Conservation (phyloP, 92 coral and sea anemone genomes). For the Plumapathes pennacea region DNA sequence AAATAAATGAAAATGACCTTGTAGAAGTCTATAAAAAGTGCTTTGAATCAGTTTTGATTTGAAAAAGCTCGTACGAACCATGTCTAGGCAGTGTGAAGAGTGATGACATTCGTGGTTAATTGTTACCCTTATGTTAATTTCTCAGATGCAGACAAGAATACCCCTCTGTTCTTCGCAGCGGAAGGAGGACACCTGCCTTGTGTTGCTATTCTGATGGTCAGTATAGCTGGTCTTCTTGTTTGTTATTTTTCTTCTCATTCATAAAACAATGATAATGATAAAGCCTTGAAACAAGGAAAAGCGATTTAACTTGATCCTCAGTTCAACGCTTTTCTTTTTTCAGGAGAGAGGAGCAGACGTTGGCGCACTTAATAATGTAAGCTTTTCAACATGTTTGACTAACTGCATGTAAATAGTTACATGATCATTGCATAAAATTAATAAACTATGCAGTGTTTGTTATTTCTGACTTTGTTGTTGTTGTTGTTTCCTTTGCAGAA, state of each 20-base stretch:
- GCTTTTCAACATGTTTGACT: neutral
- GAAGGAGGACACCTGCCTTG: constrained; percentile 96
- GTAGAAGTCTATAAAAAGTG: too few relatives aligned
- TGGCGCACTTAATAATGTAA: constrained; percentile 80
- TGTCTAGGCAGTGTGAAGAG: too few relatives aligned
- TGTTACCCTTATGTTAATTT: neutral
- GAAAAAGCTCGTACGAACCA: too few relatives aligned
- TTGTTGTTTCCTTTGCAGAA: constrained; percentile 52
- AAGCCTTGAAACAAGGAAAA: too few relatives aligned
- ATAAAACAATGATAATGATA: too few relatives aligned
- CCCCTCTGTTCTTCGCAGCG: constrained; percentile 87
- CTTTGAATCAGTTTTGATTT: too few relatives aligned
- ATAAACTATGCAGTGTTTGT: neutral
- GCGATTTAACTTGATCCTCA: too few relatives aligned
- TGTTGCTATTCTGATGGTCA: constrained; percentile 96
- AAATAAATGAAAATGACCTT: too few relatives aligned
- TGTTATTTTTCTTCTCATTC: too few relatives aligned
- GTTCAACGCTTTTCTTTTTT: constrained; percentile 5
- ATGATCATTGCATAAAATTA: neutral
- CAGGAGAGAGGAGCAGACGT: constrained; percentile 89
- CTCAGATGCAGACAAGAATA: constrained; percentile 78
- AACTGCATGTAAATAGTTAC: neutral
- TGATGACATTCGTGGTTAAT: too few relatives aligned
- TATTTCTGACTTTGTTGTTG: neutral
- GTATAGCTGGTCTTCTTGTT: too few relatives aligned